Evolutionary conservation across 2,113 vertebrate species (phyloP), one percentile per base, ranked within the genome.

Genomic region (Sebastes schlegelii): DNA sequence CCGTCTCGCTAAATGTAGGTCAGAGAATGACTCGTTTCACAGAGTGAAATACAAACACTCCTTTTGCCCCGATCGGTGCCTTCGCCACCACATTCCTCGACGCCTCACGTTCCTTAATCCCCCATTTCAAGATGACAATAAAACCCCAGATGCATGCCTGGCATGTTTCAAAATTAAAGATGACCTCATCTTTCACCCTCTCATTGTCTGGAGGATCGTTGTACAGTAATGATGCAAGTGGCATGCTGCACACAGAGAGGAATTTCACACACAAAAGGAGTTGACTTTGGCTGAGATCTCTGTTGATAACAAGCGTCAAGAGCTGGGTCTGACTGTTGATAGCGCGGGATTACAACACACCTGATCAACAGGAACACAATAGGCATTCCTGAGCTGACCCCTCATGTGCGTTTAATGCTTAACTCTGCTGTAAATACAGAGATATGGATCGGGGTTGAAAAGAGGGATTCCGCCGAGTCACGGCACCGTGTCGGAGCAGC

Each of bases 201-300:
- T 4, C 58, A 71, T 85, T 83, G 83, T 88, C 64, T 61, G 51
- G 63, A 21, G 12, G 77, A 21, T 65, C 52, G 66, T 87, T 73
- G 60, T 16, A 19, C 68, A 65, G 63, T 66, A 62, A 49, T 66
- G 76, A 83, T 76, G 75, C 79, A 80, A 81, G 66, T 42, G 14
- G 12, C 69, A 2, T 34, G 67, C 45, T 34, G 49, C 42, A 72
- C 42, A 72, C 57, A 46, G 9, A 16, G 62, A 89, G 70, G 86
- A 85, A 83, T 88, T 77, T 82, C 40, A 43, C 80, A 77, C 19
- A 90, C 87, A 91, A 92, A 91, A 80, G 88, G 40, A 84, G 82
- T 87, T 90, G 86, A 92, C 91, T 81, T 85, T 90, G 77, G 80
- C 77, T 77, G 46, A 54, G 21, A 83, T 49, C 21, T 63, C 42